Evolutionary conservation across 2,888 invertebrate genomes (phyloP), one percentile per base, ranked within the genome.

Genomic region (Hemaris fuciformis): DNA sequence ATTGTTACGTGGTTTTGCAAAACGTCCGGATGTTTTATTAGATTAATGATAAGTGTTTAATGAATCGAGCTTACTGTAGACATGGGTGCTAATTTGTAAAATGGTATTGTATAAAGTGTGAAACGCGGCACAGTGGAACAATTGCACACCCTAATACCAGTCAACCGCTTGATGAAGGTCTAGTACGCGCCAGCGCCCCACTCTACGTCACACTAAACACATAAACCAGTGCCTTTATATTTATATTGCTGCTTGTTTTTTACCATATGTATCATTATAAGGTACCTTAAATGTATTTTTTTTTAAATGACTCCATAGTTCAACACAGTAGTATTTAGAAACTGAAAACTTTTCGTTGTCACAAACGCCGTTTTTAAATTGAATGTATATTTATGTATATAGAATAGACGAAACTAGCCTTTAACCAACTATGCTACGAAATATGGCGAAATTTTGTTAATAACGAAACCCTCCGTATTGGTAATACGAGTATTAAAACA

Each of bases 151-250:
- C 85, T 91, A 91, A 92, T 92, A 92, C 84, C 91, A 91, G 91
- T 92, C 91, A 92, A 84, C 84, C 86, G 86, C 85, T 91, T 92
- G 91, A 92, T 89, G 89, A 87, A 90, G 91, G 91, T 92, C 83
- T 85, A 72, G 70, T 69, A 71, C 72, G 68, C 67, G 76, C 66
- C 70, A 67, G 73, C 68, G 66, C 69, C 71, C 72, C 70, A 62
- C 72, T 74, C 75, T 73, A 81, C 77, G 77, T 77, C 81, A 76
- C 76, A 69, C 38, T 25, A n/a, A 41, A 60, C 25, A 22, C 45
- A 61, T 25, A 57, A 57, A 57, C 43, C 56, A 42, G 20, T 43
- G 27, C 61, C 38, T 31, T n/a, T n/a, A n/a, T n/a, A 56, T 31
- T 56, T 61, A 57, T 23, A 42, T 41, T 18, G 20, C 31, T 53